These are phyloP conservation scores for Thunnus albacares DNA, from an alignment of 2,797 vertebrate species.

Conservation along the genomic window DNA sequence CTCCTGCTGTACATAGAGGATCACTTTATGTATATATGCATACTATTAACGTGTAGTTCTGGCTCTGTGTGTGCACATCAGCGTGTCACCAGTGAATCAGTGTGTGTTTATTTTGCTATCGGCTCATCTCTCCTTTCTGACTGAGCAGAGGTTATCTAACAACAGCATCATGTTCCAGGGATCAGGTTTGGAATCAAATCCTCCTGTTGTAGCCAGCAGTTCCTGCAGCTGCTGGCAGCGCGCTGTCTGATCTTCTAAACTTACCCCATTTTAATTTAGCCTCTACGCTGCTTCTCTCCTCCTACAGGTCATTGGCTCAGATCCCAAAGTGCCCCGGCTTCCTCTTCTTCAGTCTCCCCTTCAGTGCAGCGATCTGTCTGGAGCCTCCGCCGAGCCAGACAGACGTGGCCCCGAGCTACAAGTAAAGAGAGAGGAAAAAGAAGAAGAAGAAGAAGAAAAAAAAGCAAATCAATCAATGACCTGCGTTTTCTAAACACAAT, in stretches of 20 bases:
- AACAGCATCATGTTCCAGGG: slow-evolving; percentile 57
- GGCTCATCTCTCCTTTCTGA: slow-evolving; percentile 35
- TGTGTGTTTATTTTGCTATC: slow-evolving; percentile 39
- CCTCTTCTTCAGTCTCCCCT: slow-evolving; percentile 46
- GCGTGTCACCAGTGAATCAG: slow-evolving; percentile 24
- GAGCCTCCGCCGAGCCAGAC: slow-evolving; percentile 50
- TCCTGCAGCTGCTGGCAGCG: slow-evolving; percentile 56
- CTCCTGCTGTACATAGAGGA: neutral
- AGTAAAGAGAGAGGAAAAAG: slow-evolving; percentile 24
- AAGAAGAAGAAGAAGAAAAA: neutral
- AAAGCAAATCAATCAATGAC: slow-evolving; percentile 46
- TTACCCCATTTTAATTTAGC: slow-evolving; percentile 82
- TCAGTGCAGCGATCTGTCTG: slow-evolving; percentile 35
- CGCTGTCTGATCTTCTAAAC: slow-evolving; percentile 61
- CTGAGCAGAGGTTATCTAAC: slow-evolving; percentile 54
- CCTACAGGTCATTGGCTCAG: slow-evolving; percentile 69
- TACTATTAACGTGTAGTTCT: neutral
- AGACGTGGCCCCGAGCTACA: slow-evolving; percentile 57
- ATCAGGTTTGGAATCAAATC: slow-evolving; percentile 61
- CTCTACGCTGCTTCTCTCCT: slow-evolving; percentile 43
- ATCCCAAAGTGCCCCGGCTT: slow-evolving; percentile 52
- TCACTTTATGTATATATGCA: neutral
- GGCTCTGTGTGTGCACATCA: neutral
- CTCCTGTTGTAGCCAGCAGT: slow-evolving; percentile 42
- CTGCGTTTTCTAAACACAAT: slow-evolving; percentile 40